Percentiles rank a stretch among this genome's conserved stretches.
These are phyloP conservation scores for Cataglyphis cursor DNA, from an alignment of 2,888 invertebrate species.

Conservation along the genomic window DNA sequence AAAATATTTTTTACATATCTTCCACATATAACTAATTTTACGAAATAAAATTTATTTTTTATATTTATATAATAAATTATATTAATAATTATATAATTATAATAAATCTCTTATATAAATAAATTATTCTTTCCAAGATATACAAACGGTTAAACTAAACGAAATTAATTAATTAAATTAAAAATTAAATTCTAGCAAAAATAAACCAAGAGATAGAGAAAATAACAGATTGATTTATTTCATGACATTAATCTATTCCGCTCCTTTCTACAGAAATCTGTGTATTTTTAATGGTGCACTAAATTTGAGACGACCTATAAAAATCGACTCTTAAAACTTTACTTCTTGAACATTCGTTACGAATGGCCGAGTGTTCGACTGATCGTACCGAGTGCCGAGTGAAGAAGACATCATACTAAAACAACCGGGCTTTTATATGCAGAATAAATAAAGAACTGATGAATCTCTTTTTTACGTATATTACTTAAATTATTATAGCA, in stretches of 20 bases:
- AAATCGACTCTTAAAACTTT: conserved; percentile 23
- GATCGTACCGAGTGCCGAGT: conserved; percentile 4
- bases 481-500: neutral
- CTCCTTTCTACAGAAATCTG: neutral
- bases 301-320: conserved; percentile 27
- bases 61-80: neutral
- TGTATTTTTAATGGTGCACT: neutral
- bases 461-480: neutral
- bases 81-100: too few relatives aligned
- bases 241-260: neutral
- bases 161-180: conserved; percentile 1
- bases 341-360: conserved; percentile 34
- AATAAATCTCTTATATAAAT: neutral
- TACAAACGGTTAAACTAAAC: neutral
- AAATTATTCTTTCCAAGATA: neutral
- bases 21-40: neutral
- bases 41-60: neutral
- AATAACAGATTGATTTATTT: neutral
- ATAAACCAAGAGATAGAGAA: neutral
- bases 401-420: conserved; percentile 13
- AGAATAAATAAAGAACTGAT: neutral
- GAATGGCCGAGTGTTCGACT: conserved; percentile 27
- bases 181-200: neutral
- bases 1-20: neutral
- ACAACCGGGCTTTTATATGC: neutral